Percentiles rank a stretch among this genome's conserved stretches.
These are phyloP conservation scores for Polia nebulosa DNA, from an alignment of 2,888 invertebrate genomes.

Conservation along the genomic window DNA sequence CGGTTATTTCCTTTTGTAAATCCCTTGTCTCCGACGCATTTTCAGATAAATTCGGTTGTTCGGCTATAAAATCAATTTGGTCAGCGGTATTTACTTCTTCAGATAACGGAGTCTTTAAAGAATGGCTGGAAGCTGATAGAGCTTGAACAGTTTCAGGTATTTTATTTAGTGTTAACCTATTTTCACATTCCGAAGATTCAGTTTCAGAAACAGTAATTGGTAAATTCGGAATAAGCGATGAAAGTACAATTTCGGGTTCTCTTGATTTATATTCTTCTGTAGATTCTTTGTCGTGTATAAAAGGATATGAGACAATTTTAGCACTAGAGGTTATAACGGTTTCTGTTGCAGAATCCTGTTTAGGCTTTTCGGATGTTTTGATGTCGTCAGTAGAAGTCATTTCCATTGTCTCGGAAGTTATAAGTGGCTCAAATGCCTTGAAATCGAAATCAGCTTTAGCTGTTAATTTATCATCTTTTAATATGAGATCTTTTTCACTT, in stretches of 20 bases:
- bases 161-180: conserved; percentile 82
- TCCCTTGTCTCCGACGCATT: conserved; percentile 80
- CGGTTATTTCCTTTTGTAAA: conserved; percentile 82
- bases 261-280: conserved; percentile 72
- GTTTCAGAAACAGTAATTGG: conserved; percentile 92
- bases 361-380: conserved; percentile 89
- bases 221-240: conserved; percentile 91
- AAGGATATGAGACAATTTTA: conserved; percentile 91
- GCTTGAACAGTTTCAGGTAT: conserved; percentile 73
- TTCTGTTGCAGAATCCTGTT: conserved; percentile 79
- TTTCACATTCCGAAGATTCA: conserved; percentile 93
- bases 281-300: conserved; percentile 93
- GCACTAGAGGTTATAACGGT: conserved; percentile 92
- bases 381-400: conserved; percentile 87
- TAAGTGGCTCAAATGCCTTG: conserved; percentile 91
- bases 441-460: conserved; percentile 91
- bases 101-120: conserved; percentile 84
- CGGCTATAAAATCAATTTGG: conserved; percentile 77
- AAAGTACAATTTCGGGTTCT: conserved; percentile 80
- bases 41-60: conserved; percentile 66
- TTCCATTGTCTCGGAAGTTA: conserved; percentile 89
- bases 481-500: conserved; percentile 91
- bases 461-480: conserved; percentile 87
- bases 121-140: conserved; percentile 75
- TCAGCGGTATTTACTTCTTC: conserved; percentile 87